Evolutionary conservation across 2,797 vertebrate genomes (phyloP), one percentile per base, ranked within the genome.

Genomic region (Micropoecilia bifurca): DNA sequence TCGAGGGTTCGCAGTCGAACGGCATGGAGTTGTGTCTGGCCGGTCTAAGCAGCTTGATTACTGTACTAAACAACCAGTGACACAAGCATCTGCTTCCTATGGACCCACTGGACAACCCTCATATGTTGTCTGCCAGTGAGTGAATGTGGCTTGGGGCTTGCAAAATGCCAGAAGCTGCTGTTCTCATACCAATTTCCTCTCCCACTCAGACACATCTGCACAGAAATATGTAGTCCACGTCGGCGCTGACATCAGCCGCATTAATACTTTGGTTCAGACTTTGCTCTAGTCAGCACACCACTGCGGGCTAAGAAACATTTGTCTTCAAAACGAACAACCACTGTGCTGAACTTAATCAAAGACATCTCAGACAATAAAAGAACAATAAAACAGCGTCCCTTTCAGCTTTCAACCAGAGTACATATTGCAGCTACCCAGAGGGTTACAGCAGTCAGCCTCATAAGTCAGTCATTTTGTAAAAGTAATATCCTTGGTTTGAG

Each of bases 281-380:
- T 80, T 87, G 78, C 55, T 68, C 63, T 8, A 41, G 87, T 87
- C 89, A 83, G 83, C 85, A 87, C 76, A 75, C 71, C 63, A 69
- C 78, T 59, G 83, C 73, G 28, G 77, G 82, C 80, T 39, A 28
- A 77, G 80, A 79, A 91, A 80, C 87, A 88, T 91, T 93, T 83
- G 82, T 93, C 90, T 91, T 88, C 84, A 88, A 87, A 78, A 78
- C 82, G 85, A 90, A 86, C 81, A 81, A 79, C 80, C 80, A 41
- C 63, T 6, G 87, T 22, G 81, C 78, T 72, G 80, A 83, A 90
- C 82, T 90, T 89, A 90, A 92, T 91, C 87, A 94, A 91, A 92
- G 85, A 87, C 85, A 91, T 90, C 82, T 14, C 82, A 85, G 83
- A 87, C 88, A 88, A 92, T 88, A 90, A 89, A 84, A 85, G 76